Base-by-base conservation (phyloP, 1,140 invertebrate genomes). In the Apis laboriosa region DNA sequence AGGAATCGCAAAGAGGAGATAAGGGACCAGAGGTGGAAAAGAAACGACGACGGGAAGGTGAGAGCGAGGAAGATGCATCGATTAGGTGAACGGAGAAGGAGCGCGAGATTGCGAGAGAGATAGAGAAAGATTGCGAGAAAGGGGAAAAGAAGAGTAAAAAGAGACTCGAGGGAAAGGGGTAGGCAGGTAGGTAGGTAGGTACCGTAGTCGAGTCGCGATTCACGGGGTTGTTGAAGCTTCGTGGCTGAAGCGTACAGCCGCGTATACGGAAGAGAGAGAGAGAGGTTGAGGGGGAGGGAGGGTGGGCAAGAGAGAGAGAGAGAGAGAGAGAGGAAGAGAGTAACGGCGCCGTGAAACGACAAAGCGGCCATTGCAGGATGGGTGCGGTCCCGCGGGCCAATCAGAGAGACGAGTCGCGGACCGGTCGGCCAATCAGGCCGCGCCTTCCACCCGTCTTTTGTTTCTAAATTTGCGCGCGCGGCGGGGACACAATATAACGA, bases 291-390 rank as follows among this genome's bases (percentile, higher is more conserved):
- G 58, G 58, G 55, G 15, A 53, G 11, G 17, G 66, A 73, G 63
- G 13, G 55, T 21, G 17, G 1, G 71, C 43, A 63, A 60, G 68
- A 79, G 80, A 63, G 83, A 66, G 80, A 56, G 81, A 64, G 71
- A 56, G 53, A 76, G 72, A 51, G 58, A 12, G 61, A 67, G 70
- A 72, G 67, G 80, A 83, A 68, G 84, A 61, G 80, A 68, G 84
- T 80, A 81, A 85, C 83, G 87, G 90, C 89, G 90, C 90, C 90
- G 90, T 90, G 89, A 89, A 88, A 92, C 90, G 87, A 94, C 93
- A 93, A 94, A 94, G 93, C 93, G 93, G 93, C 93, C 93, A 94
- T 94, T 94, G 93, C 93, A 93, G 92, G 93, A 91, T 94, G 93
- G 93, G 93, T 94, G 93, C 93, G 93, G 93, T 94, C 92, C 92